phyloP scores from a whole-genome alignment of 2,113 vertebrate genomes.

The Etia nguti region DNA sequence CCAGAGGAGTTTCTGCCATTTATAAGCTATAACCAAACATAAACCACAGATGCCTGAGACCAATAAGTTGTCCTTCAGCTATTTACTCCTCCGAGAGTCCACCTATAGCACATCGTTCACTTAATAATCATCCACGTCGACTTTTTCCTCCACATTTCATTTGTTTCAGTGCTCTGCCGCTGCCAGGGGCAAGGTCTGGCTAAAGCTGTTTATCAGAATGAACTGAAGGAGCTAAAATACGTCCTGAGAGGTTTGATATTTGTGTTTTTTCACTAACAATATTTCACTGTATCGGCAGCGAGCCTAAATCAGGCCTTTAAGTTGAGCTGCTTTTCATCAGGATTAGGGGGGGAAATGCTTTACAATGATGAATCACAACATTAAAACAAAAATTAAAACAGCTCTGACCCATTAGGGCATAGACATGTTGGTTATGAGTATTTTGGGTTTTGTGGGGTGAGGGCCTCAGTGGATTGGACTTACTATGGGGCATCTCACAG shows the following conservation, averaged over 20 bases:
- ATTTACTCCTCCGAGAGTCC: conserved; percentile 7
- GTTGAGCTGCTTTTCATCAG: not conserved
- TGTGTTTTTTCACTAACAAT: not conserved
- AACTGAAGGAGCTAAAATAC: conserved; percentile 1
- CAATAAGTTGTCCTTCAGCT: conserved; percentile 28
- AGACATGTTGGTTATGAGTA: not conserved
- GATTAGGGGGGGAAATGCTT: not conserved
- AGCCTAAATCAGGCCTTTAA: not conserved
- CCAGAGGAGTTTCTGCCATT: not conserved
- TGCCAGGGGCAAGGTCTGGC: conserved; percentile 22
- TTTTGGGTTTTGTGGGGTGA: not conserved
- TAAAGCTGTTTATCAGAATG: conserved; percentile 14
- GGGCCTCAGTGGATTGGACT: not conserved
- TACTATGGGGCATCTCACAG: not conserved
- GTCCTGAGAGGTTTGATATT: conserved; percentile 10
- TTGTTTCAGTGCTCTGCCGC: not conserved
- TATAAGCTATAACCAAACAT: conserved; percentile 8
- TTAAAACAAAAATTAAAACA: not conserved
- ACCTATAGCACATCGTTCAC: conserved; percentile 12
- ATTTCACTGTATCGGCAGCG: not conserved
- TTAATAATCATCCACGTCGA: conserved; percentile 10
- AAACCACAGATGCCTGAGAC: not conserved
- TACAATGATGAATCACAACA: not conserved
- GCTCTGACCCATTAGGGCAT: not conserved
- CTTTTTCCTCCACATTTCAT: conserved; percentile 5